A percentile compares a stretch with the other conserved stretches of the same genome.
These are phyloP conservation scores for Cheilosia pagana DNA, from an alignment of 2,888 invertebrate species.

Conservation along the genomic window DNA sequence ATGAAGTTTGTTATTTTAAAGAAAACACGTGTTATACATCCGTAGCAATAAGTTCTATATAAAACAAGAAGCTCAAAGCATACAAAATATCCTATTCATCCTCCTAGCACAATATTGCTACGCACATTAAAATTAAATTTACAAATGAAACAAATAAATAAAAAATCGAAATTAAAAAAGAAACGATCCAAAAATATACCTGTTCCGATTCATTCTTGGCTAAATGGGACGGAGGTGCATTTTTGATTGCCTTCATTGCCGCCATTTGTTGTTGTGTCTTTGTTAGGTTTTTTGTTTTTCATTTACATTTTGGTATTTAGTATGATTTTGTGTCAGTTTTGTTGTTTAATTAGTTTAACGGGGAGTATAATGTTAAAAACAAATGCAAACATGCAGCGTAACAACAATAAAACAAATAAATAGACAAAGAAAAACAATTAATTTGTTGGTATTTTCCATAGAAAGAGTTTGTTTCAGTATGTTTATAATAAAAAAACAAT, in stretches of 20 bases:
- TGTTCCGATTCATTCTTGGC: slow-evolving; percentile 93
- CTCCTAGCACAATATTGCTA: slow-evolving; percentile 31
- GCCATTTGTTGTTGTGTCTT: slow-evolving; percentile 87
- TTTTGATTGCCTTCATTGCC: slow-evolving; percentile 91
- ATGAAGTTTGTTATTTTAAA: slow-evolving; percentile 67
- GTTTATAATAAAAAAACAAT: slow-evolving; percentile 32
- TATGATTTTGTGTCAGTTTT: slow-evolving; percentile 11
- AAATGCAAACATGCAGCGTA: slow-evolving; percentile 72
- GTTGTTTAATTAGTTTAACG: slow-evolving; percentile 15
- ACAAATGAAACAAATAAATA: slow-evolving; percentile 25
- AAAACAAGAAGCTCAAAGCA: slow-evolving; percentile 32
- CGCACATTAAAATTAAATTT: slow-evolving; percentile 22
- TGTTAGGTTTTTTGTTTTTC: slow-evolving; percentile 12
- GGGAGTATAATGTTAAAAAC: slow-evolving; percentile 39
- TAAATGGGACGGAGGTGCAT: slow-evolving; percentile 93
- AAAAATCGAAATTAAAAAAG: background rate
- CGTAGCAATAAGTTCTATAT: slow-evolving; percentile 9
- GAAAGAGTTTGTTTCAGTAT: slow-evolving; percentile 37
- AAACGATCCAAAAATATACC: slow-evolving; percentile 85
- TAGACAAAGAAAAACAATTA: slow-evolving; percentile 54
- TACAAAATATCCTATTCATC: background rate
- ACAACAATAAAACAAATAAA: slow-evolving; percentile 59
- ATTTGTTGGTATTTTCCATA: slow-evolving; percentile 22
- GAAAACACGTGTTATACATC: slow-evolving; percentile 8
- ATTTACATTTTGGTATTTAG: slow-evolving; percentile 35